These are phyloP conservation scores for Hemiscyllium ocellatum DNA, from an alignment of 2,113 vertebrate species.

Conservation along the genomic window DNA sequence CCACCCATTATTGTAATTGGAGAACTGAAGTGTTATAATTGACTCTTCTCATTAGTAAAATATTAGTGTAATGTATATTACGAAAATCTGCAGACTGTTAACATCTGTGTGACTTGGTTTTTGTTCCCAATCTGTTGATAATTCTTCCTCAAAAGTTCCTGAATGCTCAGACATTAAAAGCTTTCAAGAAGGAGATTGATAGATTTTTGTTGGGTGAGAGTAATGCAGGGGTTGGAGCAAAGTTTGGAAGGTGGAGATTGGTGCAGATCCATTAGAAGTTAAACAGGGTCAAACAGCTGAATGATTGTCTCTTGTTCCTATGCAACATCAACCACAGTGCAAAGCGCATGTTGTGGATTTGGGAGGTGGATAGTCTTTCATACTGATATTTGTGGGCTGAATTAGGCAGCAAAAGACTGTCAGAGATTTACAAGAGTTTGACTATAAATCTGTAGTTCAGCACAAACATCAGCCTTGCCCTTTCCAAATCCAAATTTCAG, in stretches of 20 bases:
- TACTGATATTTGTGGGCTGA: background rate
- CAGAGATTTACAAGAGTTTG: too few relatives aligned
- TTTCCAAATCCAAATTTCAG: too few relatives aligned
- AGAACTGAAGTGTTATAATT: background rate
- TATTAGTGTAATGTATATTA: constrained; percentile 8
- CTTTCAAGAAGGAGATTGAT: background rate
- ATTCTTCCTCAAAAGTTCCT: background rate
- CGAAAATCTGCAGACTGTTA: background rate
- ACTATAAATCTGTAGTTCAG: too few relatives aligned
- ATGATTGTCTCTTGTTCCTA: background rate
- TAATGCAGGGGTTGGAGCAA: background rate
- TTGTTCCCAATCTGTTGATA: background rate
- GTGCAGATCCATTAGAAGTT: background rate
- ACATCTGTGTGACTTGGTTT: constrained; percentile 7
- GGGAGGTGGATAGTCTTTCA: background rate
- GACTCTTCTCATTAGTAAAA: constrained; percentile 9
- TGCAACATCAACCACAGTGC: background rate
- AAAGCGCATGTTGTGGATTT: too few relatives aligned
- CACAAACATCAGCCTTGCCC: background rate
- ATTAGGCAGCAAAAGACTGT: too few relatives aligned
- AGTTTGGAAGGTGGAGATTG: background rate
- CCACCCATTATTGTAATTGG: constrained; percentile 8
- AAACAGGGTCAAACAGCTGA: background rate
- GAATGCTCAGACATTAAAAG: background rate
- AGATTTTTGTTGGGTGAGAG: background rate